Conservation (phyloP, 2,888 invertebrate species). For the Luperina nickerlii region DNA sequence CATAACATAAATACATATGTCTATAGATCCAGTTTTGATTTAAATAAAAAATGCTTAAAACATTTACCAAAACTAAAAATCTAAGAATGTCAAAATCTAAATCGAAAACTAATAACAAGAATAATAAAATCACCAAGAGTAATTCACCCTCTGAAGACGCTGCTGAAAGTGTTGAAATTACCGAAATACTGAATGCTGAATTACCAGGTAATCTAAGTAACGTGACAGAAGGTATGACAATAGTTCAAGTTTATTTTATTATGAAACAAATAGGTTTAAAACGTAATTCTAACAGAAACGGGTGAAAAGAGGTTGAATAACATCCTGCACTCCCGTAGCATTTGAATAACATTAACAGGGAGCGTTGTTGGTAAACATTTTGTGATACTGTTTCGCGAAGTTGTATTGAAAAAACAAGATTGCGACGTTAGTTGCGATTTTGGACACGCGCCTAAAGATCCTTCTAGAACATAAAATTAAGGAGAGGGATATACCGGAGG, state of each 20-base stretch:
- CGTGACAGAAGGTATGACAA: constrained; percentile 18
- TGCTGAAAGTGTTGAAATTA: background rate
- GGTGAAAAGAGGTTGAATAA: background rate
- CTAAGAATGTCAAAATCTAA: constrained; percentile 12
- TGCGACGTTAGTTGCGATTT: background rate
- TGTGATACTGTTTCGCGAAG: background rate
- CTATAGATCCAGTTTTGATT: background rate
- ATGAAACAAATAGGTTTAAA: constrained; percentile 3
- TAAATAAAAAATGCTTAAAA: background rate
- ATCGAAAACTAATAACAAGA: background rate
- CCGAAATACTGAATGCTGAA: background rate
- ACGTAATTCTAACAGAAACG: background rate
- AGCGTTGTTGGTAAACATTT: background rate
- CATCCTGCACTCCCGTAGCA: no score
- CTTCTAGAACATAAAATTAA: background rate
- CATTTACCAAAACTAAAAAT: no score
- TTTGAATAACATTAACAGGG: background rate
- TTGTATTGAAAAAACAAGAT: background rate
- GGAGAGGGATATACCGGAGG: background rate
- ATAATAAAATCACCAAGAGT: background rate
- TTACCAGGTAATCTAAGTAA: background rate
- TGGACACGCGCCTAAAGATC: background rate
- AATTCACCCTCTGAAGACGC: constrained; percentile 3
- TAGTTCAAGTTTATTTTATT: background rate
- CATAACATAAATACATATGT: constrained; percentile 3